A percentile compares a stretch with the other conserved stretches of the same genome.
These are phyloP conservation scores for Danio aesculapii DNA, from an alignment of 2,797 vertebrate genomes.

Conservation along the genomic window DNA sequence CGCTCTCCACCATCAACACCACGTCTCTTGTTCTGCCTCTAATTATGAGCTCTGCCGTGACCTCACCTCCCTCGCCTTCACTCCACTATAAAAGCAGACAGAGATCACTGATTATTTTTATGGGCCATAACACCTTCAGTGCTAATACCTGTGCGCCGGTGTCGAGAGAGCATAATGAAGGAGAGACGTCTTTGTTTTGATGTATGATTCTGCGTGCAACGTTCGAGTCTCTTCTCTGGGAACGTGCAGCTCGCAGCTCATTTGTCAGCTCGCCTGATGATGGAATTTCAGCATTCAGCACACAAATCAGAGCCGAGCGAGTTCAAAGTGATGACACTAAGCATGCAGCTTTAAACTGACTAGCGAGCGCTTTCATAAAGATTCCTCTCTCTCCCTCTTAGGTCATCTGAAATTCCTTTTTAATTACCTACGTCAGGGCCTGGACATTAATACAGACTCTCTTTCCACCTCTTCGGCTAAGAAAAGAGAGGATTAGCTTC, in stretches of 20 bases:
- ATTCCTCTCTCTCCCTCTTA: constrained; percentile 43
- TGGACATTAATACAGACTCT: constrained; percentile 37
- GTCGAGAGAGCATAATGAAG: constrained; percentile 56
- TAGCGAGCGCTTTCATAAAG: constrained; percentile 52
- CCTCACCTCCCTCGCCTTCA: constrained; percentile 59
- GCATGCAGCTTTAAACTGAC: constrained; percentile 63
- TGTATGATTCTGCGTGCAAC: constrained; percentile 49
- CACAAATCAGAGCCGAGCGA: constrained; percentile 62
- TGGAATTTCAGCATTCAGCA: constrained; percentile 55
- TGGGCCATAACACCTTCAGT: constrained; percentile 23
- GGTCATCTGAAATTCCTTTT: constrained; percentile 67
- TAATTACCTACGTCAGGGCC: constrained; percentile 70
- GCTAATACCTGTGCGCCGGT: constrained; percentile 41
- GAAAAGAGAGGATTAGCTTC: constrained; percentile 36
- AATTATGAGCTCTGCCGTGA: constrained; percentile 61
- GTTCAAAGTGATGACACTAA: constrained; percentile 71
- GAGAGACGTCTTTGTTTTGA: constrained; percentile 58
- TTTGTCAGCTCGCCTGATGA: constrained; percentile 58
- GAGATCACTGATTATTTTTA: constrained; percentile 40
- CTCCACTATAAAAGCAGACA: constrained; percentile 32
- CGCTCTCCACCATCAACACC: constrained; percentile 21
- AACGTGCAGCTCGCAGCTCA: constrained; percentile 38
- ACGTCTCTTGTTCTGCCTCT: constrained; percentile 22
- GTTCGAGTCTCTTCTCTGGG: constrained; percentile 46
- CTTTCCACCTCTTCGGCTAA: constrained; percentile 34